Base-by-base conservation (phyloP, 2,797 vertebrate species). In the Graptemys geographica region DNA sequence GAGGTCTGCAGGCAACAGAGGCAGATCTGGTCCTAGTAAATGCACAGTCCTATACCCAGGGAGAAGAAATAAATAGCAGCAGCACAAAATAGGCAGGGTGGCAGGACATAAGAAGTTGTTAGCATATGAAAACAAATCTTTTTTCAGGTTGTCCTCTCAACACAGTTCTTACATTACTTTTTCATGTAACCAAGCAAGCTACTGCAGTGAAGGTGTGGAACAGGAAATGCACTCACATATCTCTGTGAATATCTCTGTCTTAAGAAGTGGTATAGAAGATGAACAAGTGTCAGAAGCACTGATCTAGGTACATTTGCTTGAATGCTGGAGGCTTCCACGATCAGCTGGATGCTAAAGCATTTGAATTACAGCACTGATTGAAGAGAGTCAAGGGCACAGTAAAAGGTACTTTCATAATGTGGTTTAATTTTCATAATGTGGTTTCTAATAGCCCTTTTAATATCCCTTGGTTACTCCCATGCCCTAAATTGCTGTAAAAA, bases 281-380 rank as follows among this genome's bases (percentile, higher is more conserved):
- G 55, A 8, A 27, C 18, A 56, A 12, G 9, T 3, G 0, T 23
- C 6, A 33, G 27, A 41, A 69, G 6, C 3, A 6, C 0, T 1
- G 59, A 27, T 37, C 13, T 1, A 5, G n/a, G 10, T 18, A 11
- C 1, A 16, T 9, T 47, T 47, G 33, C 19, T 25, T 1, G 0
- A 5, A 2, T 5, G 28, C 11, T 12, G 15, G 5, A 3, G 2
- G 41, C 76, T 12, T 9, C 47, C 25, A 1, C 37, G 23, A 15
- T 27, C 9, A 9, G 1, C 3, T 5, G 57, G 27, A 5, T 1
- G 1, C 1, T 1, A n/a, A 21, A 1, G 21, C 4, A 13, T 4
- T 65, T 1, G 62, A 5, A 3, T 3, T 4, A 19, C 16, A 27
- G 56, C 31, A 0, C n/a, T 23, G n/a, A 41, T n/a, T 49, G 5